Base-by-base conservation (phyloP, 2,888 invertebrate species). In the Lissonota sp. region DNA sequence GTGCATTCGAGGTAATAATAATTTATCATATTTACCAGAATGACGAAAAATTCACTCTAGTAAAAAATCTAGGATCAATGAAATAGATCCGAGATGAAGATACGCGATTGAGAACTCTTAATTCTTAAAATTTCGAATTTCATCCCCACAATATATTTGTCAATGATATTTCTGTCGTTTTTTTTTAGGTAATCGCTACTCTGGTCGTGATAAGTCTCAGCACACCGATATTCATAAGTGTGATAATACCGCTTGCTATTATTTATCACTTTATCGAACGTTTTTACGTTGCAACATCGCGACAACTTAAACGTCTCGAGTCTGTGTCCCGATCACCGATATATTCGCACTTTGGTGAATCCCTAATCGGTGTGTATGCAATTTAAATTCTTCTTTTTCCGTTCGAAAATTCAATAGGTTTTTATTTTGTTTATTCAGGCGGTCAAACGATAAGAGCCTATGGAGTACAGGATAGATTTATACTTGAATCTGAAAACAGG, bases 311-410 rank as follows among this genome's bases (percentile, higher is more conserved):
- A 93, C 95, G 99, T 66, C 93, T 99, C 77, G 98, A 99, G 92
- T 98, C 98, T 0, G 96, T 98, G 0, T 97, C 98, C 0, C 95
- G 98, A 74, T 99, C 99, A 44, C 99, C 99, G 0, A 98, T 99
- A 88, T 99, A 98, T 93, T 98, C 98, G 6, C 99, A 99, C 93
- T 99, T 99, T 90, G 96, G 98, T 26, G 99, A 99, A 94, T 98
- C 98, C 57, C 96, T 99, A 64, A 97, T 97, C 1, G 97, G 97
- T 87, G 88, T 67, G 90, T 87, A 73, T 12, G n/a, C n/a, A 10
- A 26, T 58, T 67, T 16, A 39, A 40, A 60, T 64, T 0, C 14
- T 42, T 5, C 10, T 10, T 44, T 26, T 44, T 4, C 26, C 26
- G 26, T 26, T 26, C 26, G 3, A 26, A 26, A 3, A 26, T 26